Conservation (phyloP, 2,888 invertebrate genomes). For the Steinernema carpocapsae region DNA sequence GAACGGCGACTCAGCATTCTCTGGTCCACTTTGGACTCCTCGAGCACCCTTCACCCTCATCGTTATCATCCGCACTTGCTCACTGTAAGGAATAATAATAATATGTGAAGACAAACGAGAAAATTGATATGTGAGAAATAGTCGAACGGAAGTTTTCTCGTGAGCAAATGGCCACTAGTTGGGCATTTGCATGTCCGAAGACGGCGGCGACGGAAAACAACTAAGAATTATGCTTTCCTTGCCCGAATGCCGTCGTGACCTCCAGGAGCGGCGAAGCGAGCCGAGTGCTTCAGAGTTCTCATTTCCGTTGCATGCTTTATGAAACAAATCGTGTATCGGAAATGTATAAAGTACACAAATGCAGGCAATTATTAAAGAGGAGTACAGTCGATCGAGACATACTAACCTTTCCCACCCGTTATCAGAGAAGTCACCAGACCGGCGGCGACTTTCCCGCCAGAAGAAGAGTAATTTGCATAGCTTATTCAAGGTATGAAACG, state of each 20-base stretch:
- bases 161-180: constrained; percentile 26
- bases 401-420: constrained; percentile 30
- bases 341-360: background rate
- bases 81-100: constrained; percentile 28
- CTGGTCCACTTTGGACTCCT: background rate
- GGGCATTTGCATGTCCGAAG: constrained; percentile 1
- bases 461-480: constrained; percentile 5
- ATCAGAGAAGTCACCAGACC: constrained; percentile 3
- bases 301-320: too few species aligned
- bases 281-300: too few species aligned
- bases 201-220: constrained; percentile 6
- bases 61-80: background rate
- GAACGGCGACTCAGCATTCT: background rate
- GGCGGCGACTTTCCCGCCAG: background rate
- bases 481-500: background rate
- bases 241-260: background rate
- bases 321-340: background rate
- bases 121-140: constrained; percentile 33
- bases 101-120: constrained; percentile 32
- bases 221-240: background rate
- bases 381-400: constrained; percentile 6
- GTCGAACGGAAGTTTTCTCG: background rate
- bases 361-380: constrained; percentile 1
- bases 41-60: background rate
- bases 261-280: background rate